These are phyloP conservation scores for Hydra vulgaris DNA, from an alignment of 30 jellyfish, hydroid and myxozoan species.

Conservation along the genomic window DNA sequence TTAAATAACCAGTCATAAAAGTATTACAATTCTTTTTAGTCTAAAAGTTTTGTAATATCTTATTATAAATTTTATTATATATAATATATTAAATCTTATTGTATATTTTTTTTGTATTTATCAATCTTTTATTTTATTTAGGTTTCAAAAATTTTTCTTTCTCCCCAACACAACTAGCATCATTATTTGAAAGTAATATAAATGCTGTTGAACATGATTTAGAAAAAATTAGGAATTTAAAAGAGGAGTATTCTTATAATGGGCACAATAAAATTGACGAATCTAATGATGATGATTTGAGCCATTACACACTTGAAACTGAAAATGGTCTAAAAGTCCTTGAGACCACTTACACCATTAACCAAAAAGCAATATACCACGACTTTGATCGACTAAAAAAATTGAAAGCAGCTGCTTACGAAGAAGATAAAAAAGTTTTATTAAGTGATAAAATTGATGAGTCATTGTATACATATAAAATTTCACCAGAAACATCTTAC, in stretches of 20 bases:
- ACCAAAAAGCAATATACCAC: conserved; percentile 19
- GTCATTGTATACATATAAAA: conserved; percentile 2
- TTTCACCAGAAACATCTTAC: background rate
- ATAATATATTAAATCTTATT: too few species aligned
- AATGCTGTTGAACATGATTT: background rate
- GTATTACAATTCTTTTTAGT: too few species aligned
- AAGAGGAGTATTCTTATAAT: background rate
- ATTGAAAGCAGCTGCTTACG: conserved; percentile 32
- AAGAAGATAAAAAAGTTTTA: conserved; percentile 10
- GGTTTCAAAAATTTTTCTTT: background rate
- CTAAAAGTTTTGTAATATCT: too few species aligned
- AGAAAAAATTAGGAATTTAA: background rate
- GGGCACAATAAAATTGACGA: background rate
- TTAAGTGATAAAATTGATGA: conserved; percentile 1
- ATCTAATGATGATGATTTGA: conserved; percentile 5
- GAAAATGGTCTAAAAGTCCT: conserved; percentile 28
- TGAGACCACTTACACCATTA: conserved; percentile 23
- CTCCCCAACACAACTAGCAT: conserved; percentile 4
- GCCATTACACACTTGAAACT: conserved; percentile 15
- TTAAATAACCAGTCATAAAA: too few species aligned
- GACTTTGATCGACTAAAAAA: conserved; percentile 29
- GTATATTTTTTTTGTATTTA: too few species aligned
- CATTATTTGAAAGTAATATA: conserved; percentile 5
- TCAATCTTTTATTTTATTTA: background rate
- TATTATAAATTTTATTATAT: too few species aligned